phyloP scores from a whole-genome alignment of 2,113 vertebrate genomes.

The Hypocryptadius cinnamomeus region DNA sequence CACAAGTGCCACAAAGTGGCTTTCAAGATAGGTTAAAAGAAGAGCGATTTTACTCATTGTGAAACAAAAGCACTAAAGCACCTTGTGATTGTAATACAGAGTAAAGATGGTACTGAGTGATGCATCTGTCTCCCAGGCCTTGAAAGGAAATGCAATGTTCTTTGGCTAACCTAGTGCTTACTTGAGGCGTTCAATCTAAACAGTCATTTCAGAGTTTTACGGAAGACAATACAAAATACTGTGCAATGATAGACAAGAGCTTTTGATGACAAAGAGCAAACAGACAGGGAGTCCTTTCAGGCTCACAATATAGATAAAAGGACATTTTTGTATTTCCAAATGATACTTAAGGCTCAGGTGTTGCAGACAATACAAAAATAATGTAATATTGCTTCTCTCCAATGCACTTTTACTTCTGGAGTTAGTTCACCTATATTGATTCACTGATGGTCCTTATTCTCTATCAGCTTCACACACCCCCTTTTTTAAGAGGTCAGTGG shows the following conservation, averaged over 20 bases:
- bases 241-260: background rate
- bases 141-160: background rate
- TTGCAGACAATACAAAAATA: constrained; percentile 36
- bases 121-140: background rate
- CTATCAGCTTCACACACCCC: background rate
- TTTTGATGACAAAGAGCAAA: background rate
- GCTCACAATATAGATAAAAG: constrained; percentile 28
- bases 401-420: constrained; percentile 22
- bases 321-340: constrained; percentile 29
- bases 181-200: constrained; percentile 4
- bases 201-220: background rate
- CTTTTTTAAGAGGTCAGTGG: background rate
- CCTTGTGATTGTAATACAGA: background rate
- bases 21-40: background rate
- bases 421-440: constrained; percentile 40
- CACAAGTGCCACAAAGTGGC: background rate
- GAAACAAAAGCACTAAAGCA: constrained; percentile 19
- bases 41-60: background rate
- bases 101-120: background rate
- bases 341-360: constrained; percentile 25
- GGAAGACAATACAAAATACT: background rate
- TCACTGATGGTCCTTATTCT: constrained; percentile 9
- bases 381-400: background rate
- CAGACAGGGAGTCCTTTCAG: background rate
- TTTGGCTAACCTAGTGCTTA: background rate